Evolutionary conservation across 2,888 invertebrate genomes (phyloP), one percentile per base, ranked within the genome.

Genomic region (Cynaeus angustus): DNA sequence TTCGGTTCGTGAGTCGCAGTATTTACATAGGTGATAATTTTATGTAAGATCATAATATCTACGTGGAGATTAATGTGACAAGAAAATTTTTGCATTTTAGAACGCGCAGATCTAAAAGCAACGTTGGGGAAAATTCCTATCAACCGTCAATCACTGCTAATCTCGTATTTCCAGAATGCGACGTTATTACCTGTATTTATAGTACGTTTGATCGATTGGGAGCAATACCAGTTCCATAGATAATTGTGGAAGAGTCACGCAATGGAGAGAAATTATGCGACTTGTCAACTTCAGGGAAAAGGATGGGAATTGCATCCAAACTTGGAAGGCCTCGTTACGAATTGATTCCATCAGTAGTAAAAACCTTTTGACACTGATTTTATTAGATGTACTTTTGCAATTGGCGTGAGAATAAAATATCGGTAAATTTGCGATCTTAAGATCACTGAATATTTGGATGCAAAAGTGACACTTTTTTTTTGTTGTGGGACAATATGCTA

Each of bases 131-230:
- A n/a, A n/a, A n/a, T n/a, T 21, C 21, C 21, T 21, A 3, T 21
- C 4, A 4, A 21, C 21, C 2, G 4, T 3, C 21, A 21, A 33
- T 33, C n/a, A 33, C n/a, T 33, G 33, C n/a, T 6, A 13, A 46
- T 46, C 46, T 46, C 46, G 21, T 46, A 16, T 46, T 16, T 46
- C 46, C 16, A 7, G 10, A 43, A 10, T 43, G 46, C 16, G 21
- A 46, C 14, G 21, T 46, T 46, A 13, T 4, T 13, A 33, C 8
- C 13, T 53, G 12, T 21, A 30, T 33, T 53, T 37, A 13, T 10
- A 33, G 13, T 43, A 65, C 43, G 65, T 65, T 65, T 65, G 65
- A 43, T 65, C 65, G 65, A 65, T 65, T 33, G 12, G 28, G 38
- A 62, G 10, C 38, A 10, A 52, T 38, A 37, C 38, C 9, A 38